Percentiles rank a stretch among this genome's conserved stretches.
phyloP scores from a whole-genome alignment of 1,140 invertebrate species.

The Dreissena polymorpha region DNA sequence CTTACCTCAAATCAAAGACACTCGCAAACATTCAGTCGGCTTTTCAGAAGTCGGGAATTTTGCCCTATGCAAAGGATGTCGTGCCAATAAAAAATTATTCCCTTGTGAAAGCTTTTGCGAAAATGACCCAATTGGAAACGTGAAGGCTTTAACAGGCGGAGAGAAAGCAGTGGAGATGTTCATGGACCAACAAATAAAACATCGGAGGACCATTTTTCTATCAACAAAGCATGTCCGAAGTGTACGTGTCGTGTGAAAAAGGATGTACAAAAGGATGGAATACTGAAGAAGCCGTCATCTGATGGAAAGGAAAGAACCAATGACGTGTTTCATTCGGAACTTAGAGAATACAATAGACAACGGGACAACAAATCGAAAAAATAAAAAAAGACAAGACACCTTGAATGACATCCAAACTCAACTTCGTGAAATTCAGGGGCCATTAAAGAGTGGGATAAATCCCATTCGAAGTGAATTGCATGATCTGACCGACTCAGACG shows the following conservation, averaged over 20 bases:
- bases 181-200: background rate
- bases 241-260: background rate
- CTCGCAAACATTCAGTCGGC: slow-evolving; percentile 20
- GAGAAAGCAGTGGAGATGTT: slow-evolving; percentile 17
- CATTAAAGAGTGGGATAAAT: background rate
- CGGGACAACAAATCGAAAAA: background rate
- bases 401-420: no score
- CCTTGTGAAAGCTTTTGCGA: slow-evolving; percentile 31
- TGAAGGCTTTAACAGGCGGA: slow-evolving; percentile 3
- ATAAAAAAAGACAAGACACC: no score
- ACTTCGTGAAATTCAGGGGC: background rate
- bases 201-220: background rate
- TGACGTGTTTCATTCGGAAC: background rate
- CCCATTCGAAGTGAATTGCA: background rate
- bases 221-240: background rate
- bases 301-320: slow-evolving; percentile 2
- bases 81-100: background rate
- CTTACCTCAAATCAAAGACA: slow-evolving; percentile 24
- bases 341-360: background rate
- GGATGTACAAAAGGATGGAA: background rate
- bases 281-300: slow-evolving; percentile 1
- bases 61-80: background rate
- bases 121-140: slow-evolving; percentile 18
- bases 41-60: slow-evolving; percentile 28
- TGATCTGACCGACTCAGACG: background rate